Conservation (phyloP, 2,797 vertebrate genomes). For the Anableps anableps region DNA sequence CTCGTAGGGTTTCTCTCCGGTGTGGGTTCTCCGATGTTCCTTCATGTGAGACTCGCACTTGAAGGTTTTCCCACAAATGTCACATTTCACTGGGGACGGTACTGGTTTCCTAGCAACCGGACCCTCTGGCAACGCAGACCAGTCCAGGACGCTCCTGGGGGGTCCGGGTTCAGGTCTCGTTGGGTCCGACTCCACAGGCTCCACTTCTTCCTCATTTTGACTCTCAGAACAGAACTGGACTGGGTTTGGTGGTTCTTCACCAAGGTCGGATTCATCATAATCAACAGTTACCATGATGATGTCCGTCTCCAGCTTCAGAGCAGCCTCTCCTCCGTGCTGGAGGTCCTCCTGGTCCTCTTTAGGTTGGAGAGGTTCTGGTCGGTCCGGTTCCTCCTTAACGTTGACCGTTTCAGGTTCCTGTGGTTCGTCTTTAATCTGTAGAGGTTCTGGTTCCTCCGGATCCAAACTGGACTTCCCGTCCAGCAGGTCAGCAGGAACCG, state of each 20-base stretch:
- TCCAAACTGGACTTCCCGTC: neutral
- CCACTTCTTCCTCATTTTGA: neutral
- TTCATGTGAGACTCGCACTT: neutral
- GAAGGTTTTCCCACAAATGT: slow-evolving; percentile 11
- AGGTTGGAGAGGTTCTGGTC: too few species aligned
- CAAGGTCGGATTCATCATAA: neutral
- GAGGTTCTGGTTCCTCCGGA: neutral
- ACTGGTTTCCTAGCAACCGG: neutral
- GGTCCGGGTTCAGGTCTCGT: too few species aligned
- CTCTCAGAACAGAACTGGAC: neutral
- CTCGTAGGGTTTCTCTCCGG: neutral
- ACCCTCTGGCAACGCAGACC: too few species aligned
- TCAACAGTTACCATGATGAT: neutral
- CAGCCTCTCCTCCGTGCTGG: neutral
- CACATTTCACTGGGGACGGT: neutral
- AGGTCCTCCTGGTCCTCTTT: neutral
- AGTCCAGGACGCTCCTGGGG: too few species aligned
- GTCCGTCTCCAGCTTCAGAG: neutral
- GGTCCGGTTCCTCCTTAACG: neutral
- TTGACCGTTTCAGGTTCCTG: too few species aligned
- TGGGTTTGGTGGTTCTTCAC: neutral
- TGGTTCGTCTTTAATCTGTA: neutral
- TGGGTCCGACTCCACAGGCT: too few species aligned
- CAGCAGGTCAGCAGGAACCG: neutral
- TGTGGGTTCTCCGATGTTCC: slow-evolving; percentile 5